A percentile compares a stretch with the other conserved stretches of the same genome.
These are phyloP conservation scores for Erebia epiphron DNA, from an alignment of 2,888 invertebrate species.

Conservation along the genomic window DNA sequence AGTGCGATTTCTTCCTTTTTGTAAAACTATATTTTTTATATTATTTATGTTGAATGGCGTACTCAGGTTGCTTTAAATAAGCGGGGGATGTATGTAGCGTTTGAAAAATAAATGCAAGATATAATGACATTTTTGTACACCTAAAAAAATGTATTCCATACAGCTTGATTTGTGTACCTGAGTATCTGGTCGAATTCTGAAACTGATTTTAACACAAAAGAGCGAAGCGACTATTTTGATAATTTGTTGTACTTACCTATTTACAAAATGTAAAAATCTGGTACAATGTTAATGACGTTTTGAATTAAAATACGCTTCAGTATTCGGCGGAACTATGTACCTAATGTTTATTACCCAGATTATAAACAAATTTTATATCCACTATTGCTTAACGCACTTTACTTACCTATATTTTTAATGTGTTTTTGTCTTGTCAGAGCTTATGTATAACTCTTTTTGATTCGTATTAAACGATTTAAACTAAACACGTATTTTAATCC, in stretches of 20 bases:
- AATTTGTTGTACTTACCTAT: too few species aligned
- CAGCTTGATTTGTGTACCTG: background rate
- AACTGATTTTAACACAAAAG: too few species aligned
- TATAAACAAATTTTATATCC: slow-evolving; percentile 22
- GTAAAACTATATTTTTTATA: slow-evolving; percentile 32
- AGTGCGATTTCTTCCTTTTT: slow-evolving; percentile 26
- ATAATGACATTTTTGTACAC: background rate
- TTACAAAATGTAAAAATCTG: too few species aligned
- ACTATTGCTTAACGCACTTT: slow-evolving; percentile 32
- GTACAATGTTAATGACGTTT: too few species aligned
- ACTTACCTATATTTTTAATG: slow-evolving; percentile 52
- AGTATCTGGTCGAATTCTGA: background rate
- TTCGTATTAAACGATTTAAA: slow-evolving; percentile 41
- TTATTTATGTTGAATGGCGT: slow-evolving; percentile 21
- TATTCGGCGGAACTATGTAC: too few species aligned
- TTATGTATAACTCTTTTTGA: slow-evolving; percentile 62
- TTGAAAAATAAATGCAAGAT: background rate
- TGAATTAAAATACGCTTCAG: too few species aligned
- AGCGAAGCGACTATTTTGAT: too few species aligned
- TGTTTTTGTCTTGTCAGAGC: slow-evolving; percentile 60
- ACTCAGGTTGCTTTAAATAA: slow-evolving; percentile 13
- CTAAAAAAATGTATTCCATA: background rate
- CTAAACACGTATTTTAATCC: slow-evolving; percentile 24
- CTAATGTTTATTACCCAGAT: too few species aligned
- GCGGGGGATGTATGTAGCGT: background rate